Evolutionary conservation across 2,888 invertebrate species (phyloP).

Genomic region (Ganaspis brasiliensis): DNA sequence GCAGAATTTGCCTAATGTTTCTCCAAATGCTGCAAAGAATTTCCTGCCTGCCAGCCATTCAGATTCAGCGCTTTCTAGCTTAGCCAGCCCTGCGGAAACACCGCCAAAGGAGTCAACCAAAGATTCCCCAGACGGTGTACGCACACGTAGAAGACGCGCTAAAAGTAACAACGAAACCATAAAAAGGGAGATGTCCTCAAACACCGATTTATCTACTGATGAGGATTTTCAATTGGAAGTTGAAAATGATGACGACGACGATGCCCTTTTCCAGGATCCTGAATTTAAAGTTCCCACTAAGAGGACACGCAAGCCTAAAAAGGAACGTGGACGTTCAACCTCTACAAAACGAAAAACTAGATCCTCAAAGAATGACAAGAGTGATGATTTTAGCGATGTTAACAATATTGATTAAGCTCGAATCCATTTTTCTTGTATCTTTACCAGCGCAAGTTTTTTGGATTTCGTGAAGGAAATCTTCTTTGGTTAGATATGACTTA

Average conservation of each 20-base stretch:
- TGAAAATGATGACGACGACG: conserved; percentile 7
- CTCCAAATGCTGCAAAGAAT: conserved; percentile 61
- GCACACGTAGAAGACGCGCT: conserved; percentile 24
- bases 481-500: not conserved
- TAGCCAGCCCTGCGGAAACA: conserved; percentile 68
- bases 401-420: conserved; percentile 51
- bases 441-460: not conserved
- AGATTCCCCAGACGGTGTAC: conserved; percentile 49
- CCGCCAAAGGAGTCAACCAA: conserved; percentile 48
- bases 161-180: conserved; percentile 22
- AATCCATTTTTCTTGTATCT: not conserved
- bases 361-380: conserved; percentile 40
- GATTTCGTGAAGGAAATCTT: conserved; percentile 6
- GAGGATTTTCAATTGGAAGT: conserved; percentile 50
- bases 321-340: conserved; percentile 38
- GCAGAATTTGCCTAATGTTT: conserved; percentile 71
- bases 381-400: conserved; percentile 69
- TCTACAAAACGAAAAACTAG: conserved; percentile 54
- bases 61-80: conserved; percentile 79
- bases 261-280: conserved; percentile 16
- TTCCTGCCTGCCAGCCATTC: conserved; percentile 73
- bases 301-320: conserved; percentile 51
- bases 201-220: conserved; percentile 56
- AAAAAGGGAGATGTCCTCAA: conserved; percentile 45
- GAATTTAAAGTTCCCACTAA: conserved; percentile 64